Evolutionary conservation across 2,113 vertebrate genomes (phyloP).

Genomic region (Lophius piscatorius): DNA sequence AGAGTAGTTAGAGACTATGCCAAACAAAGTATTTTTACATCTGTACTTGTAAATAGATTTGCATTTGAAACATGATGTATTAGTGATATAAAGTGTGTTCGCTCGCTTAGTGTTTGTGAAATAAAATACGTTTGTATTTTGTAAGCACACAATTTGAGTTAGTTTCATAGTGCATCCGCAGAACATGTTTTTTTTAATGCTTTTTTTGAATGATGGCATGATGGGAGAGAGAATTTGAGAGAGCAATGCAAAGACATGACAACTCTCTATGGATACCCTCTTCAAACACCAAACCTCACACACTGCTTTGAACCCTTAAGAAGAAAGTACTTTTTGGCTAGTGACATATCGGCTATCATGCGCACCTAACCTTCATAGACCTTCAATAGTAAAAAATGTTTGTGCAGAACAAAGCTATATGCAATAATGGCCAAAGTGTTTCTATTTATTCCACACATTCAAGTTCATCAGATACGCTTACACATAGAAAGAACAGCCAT

Average conservation of each 20-base stretch:
- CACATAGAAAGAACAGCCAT: background rate
- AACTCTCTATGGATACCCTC: slow-evolving; percentile 29
- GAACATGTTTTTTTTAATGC: background rate
- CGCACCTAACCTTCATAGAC: slow-evolving; percentile 10
- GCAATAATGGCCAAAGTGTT: background rate
- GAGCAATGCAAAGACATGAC: slow-evolving; percentile 10
- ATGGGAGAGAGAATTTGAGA: background rate
- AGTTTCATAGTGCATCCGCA: too few relatives aligned
- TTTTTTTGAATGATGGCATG: background rate
- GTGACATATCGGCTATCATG: slow-evolving; percentile 3
- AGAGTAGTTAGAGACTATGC: too few relatives aligned
- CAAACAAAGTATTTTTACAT: too few relatives aligned
- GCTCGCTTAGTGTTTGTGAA: too few relatives aligned
- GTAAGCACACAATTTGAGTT: too few relatives aligned
- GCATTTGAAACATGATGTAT: too few relatives aligned
- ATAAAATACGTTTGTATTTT: too few relatives aligned
- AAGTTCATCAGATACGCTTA: background rate
- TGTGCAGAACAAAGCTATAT: background rate
- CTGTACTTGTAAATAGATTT: too few relatives aligned
- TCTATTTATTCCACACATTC: background rate
- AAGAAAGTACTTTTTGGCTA: slow-evolving; percentile 8
- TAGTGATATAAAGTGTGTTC: too few relatives aligned
- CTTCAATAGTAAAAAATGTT: background rate
- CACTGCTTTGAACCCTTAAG: slow-evolving; percentile 17
- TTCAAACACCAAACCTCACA: slow-evolving; percentile 1